Percentiles rank a stretch among this genome's conserved stretches.
phyloP scores from a whole-genome alignment of 2,113 vertebrate species.

The Calidris pygmaea region DNA sequence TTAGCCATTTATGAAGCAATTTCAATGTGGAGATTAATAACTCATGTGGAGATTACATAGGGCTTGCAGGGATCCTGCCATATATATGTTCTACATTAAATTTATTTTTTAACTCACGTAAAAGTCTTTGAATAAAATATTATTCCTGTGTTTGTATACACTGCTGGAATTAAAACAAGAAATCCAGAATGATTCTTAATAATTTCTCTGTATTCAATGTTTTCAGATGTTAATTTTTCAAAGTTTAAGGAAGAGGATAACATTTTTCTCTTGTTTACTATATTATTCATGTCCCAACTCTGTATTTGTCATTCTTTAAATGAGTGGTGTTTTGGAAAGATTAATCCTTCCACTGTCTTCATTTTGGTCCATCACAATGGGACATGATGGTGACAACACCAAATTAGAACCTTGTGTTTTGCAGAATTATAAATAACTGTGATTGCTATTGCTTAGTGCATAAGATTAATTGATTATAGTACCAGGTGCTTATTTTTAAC shows the following conservation, averaged over 20 bases:
- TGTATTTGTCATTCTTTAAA: background rate
- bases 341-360: background rate
- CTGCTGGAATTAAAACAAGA: background rate
- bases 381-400: background rate
- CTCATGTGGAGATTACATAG: background rate
- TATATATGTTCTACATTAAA: background rate
- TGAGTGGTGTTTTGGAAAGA: background rate
- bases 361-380: background rate
- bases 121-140: background rate
- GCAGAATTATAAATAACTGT: background rate
- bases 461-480: background rate
- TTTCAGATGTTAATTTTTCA: background rate
- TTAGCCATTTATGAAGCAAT: background rate
- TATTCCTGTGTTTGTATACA: background rate
- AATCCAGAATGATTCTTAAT: background rate
- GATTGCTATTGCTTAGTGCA: background rate
- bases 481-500: background rate
- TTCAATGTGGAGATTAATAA: background rate
- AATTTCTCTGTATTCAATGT: background rate
- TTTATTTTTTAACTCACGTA: background rate
- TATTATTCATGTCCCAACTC: background rate
- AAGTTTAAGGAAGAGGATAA: background rate
- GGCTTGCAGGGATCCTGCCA: fast-evolving
- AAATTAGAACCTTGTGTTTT: background rate
- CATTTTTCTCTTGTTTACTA: background rate